Conservation (phyloP, 2,888 invertebrate genomes). For the Cosmia pyralina region DNA sequence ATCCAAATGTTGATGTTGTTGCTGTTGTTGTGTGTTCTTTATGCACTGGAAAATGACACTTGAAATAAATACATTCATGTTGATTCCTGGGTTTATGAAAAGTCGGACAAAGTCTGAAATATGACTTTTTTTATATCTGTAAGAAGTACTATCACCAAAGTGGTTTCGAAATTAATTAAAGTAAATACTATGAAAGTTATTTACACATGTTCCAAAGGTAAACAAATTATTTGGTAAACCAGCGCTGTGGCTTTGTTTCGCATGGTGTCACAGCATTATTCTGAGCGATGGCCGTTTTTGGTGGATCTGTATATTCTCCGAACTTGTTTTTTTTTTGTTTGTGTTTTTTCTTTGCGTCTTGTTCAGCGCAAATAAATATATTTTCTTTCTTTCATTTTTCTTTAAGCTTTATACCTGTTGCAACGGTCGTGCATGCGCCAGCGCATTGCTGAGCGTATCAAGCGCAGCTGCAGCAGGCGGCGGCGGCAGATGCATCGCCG, state of each 20-base stretch:
- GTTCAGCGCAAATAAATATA: background rate
- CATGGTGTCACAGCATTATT: background rate
- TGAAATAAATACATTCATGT: background rate
- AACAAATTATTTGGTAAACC: background rate
- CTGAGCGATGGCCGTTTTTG: background rate
- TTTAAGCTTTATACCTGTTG: constrained; percentile 92
- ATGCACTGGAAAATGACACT: background rate
- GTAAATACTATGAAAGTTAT: background rate
- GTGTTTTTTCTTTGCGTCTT: background rate
- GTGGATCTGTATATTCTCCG: too few species aligned
- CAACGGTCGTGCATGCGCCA: constrained; percentile 95
- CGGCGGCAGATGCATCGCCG: constrained; percentile 95
- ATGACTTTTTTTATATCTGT: too few species aligned
- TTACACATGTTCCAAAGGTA: background rate
- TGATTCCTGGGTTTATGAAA: background rate
- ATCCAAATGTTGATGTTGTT: background rate
- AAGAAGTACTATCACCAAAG: background rate
- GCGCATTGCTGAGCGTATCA: constrained; percentile 93
- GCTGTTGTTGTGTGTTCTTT: too few species aligned
- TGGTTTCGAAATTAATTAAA: background rate
- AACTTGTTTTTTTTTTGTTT: background rate
- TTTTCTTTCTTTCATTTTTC: background rate
- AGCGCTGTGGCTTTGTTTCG: background rate
- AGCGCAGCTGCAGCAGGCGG: constrained; percentile 93
- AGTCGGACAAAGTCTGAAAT: background rate